phyloP scores from a whole-genome alignment of 1,140 invertebrate genomes.

The Macrobrachium rosenbergii region DNA sequence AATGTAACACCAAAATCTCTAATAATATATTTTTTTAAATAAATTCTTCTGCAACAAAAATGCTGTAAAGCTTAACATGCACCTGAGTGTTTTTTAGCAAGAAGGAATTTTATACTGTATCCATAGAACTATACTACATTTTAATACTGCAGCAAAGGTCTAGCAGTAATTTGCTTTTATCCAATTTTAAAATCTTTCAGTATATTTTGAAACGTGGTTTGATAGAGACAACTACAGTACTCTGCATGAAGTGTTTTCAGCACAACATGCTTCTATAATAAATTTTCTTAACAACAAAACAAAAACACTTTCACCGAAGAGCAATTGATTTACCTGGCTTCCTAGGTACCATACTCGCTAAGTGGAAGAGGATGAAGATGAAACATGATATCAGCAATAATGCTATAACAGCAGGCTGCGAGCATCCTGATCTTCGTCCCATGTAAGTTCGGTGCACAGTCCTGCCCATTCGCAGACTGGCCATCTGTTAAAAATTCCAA shows the following conservation, averaged over 20 bases:
- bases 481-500: slow-evolving; percentile 25
- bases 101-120: too few relatives aligned
- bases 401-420: slow-evolving; percentile 25
- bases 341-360: slow-evolving; percentile 20
- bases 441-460: slow-evolving; percentile 44
- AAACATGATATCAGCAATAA: slow-evolving; percentile 30
- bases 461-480: slow-evolving; percentile 11
- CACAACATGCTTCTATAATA: neutral
- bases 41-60: too few relatives aligned
- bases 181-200: too few relatives aligned
- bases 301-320: neutral
- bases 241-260: too few relatives aligned
- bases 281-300: neutral
- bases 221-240: neutral
- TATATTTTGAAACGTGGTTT: neutral
- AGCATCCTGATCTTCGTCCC: slow-evolving; percentile 28
- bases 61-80: too few relatives aligned
- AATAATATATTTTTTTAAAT: too few relatives aligned
- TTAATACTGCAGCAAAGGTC: too few relatives aligned
- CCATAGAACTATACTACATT: too few relatives aligned
- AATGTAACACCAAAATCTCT: too few relatives aligned
- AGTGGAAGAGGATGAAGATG: slow-evolving; percentile 45
- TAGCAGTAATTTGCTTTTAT: too few relatives aligned
- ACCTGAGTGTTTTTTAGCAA: too few relatives aligned
- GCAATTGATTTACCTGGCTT: slow-evolving; percentile 33